Conservation (phyloP, 2,797 vertebrate genomes). For the Macropus fuliginosus region DNA sequence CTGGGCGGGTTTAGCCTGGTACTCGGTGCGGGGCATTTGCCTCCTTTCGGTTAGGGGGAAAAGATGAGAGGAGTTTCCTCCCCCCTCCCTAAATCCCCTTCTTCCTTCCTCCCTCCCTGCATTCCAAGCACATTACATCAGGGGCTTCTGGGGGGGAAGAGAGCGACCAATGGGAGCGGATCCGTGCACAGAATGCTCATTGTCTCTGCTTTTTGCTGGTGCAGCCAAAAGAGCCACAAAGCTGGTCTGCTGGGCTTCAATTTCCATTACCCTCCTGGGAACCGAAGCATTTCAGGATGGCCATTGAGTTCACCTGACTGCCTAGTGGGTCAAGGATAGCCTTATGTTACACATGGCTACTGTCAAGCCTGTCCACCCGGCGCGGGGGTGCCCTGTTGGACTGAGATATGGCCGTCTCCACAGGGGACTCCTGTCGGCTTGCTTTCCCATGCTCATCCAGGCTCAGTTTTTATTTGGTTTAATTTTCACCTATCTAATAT, state of each 20-base stretch:
- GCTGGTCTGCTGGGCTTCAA: constrained; percentile 67
- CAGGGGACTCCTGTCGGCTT: background rate
- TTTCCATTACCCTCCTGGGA: constrained; percentile 70
- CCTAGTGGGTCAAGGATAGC: background rate
- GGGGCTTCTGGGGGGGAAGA: constrained; percentile 80
- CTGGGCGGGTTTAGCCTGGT: background rate
- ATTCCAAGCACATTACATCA: constrained; percentile 87
- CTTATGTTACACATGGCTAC: background rate
- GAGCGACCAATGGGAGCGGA: constrained; percentile 83
- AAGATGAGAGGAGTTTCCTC: constrained; percentile 70
- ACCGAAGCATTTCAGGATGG: constrained; percentile 61
- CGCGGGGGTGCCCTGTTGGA: background rate
- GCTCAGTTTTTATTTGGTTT: background rate
- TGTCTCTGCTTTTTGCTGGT: constrained; percentile 84
- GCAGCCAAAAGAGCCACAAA: constrained; percentile 82
- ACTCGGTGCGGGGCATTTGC: constrained; percentile 32
- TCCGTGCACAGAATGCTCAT: constrained; percentile 84
- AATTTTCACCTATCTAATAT: background rate
- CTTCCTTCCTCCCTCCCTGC: constrained; percentile 78
- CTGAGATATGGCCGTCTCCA: constrained; percentile 21
- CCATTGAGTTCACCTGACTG: constrained; percentile 33
- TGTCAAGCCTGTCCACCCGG: background rate
- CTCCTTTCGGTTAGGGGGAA: constrained; percentile 71
- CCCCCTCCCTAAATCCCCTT: constrained; percentile 74
- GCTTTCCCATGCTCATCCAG: background rate